Evolutionary conservation across 2,888 invertebrate genomes (phyloP), one percentile per base, ranked within the genome.

Genomic region (Amiota mariae): DNA sequence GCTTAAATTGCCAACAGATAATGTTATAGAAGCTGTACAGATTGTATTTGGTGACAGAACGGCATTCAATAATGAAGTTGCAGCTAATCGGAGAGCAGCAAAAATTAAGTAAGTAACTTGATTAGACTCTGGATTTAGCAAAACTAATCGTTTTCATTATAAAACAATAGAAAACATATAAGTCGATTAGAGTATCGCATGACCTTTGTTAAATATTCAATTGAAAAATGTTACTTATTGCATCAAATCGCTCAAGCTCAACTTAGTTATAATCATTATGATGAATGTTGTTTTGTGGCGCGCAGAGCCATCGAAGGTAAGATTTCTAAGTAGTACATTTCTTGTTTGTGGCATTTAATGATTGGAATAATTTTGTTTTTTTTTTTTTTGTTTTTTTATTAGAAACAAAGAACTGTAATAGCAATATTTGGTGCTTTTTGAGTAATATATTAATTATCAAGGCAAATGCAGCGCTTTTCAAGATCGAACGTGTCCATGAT

Each of bases 211-310:
- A 83, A 84, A 49, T 79, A 87, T 68, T 78, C 85, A 0, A 86
- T 88, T 18, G 88, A 88, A 48, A 87, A 79, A 56, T 81, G 84
- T 64, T 88, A 87, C 73, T 57, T 88, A 4, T 74, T 82, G 46
- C 85, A 88, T 73, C 82, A 85, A 76, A 87, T 88, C n/a, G 86
- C 82, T 1, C 73, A 77, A 11, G 76, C 77, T 18, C 86, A 88
- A 75, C 78, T 88, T 13, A 71, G 75, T 1, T 77, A 85, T 12
- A 79, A 81, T 57, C 84, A 82, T 10, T 87, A 80, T 64, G 86
- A 87, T 47, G 86, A 87, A 71, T 86, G 86, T 56, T 82, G 82
- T 48, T 82, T 81, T n/a, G 75, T 73, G 36, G 85, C 87, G 10
- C 83, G 87, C 4, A 88, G 85, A 59, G 80, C 83, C 1, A 79